These are phyloP conservation scores for Eilema sororculum DNA, from an alignment of 2,888 invertebrate species.

Conservation along the genomic window DNA sequence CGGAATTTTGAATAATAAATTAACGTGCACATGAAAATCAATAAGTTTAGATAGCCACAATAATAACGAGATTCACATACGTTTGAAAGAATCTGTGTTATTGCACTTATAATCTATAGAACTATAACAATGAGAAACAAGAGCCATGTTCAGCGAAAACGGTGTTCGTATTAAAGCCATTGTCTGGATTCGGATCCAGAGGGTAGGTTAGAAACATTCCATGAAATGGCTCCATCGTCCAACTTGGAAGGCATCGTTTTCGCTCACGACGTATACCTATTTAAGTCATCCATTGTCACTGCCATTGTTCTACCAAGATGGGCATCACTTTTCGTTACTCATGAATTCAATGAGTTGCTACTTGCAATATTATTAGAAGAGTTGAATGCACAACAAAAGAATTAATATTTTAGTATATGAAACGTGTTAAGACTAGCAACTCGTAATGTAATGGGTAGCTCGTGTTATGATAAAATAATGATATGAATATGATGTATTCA, in stretches of 20 bases:
- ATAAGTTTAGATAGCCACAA: constrained; percentile 22
- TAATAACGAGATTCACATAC: constrained; percentile 14
- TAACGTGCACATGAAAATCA: constrained; percentile 28
- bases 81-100: constrained; percentile 32
- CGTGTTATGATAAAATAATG: background rate
- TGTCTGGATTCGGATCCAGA: constrained; percentile 51
- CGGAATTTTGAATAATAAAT: constrained; percentile 37
- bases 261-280: constrained; percentile 59
- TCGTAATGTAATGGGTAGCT: background rate
- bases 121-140: constrained; percentile 52
- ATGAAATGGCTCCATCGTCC: constrained; percentile 57
- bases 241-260: constrained; percentile 67
- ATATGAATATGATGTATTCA: background rate
- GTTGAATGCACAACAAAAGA: constrained; percentile 29
- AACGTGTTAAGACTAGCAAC: constrained; percentile 14
- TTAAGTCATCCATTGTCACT: constrained; percentile 71
- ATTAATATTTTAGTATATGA: constrained; percentile 23
- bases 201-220: constrained; percentile 54
- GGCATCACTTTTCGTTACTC: constrained; percentile 65
- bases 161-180: constrained; percentile 51
- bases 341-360: constrained; percentile 47
- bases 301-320: constrained; percentile 67
- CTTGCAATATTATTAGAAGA: constrained; percentile 39
- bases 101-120: constrained; percentile 34
- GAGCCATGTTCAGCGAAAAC: constrained; percentile 49